A percentile compares a stretch with the other conserved stretches of the same genome.
phyloP scores from a whole-genome alignment of 2,113 vertebrate genomes.

The Leptobrachium ailaonicum region DNA sequence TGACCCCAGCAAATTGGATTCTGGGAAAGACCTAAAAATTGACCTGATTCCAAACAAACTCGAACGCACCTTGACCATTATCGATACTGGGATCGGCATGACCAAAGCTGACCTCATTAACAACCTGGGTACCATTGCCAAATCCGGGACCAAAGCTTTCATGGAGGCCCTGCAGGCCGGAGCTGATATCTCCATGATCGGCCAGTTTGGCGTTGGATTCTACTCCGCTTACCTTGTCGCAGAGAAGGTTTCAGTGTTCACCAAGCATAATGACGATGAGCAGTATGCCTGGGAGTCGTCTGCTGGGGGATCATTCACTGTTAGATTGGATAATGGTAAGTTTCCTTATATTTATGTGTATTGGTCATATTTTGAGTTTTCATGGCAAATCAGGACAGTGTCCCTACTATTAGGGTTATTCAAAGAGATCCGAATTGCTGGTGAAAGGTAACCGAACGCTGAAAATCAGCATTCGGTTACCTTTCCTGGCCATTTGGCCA shows the following conservation, averaged over 20 bases:
- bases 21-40: conserved; percentile 81
- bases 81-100: conserved; percentile 81
- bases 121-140: conserved; percentile 80
- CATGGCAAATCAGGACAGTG: too few relatives aligned
- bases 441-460: too few relatives aligned
- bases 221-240: conserved; percentile 79
- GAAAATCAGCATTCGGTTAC: too few relatives aligned
- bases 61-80: conserved; percentile 73
- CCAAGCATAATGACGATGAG: conserved; percentile 80
- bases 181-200: conserved; percentile 81
- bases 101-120: conserved; percentile 83
- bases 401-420: too few relatives aligned
- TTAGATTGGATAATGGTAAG: conserved; percentile 73
- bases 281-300: conserved; percentile 83
- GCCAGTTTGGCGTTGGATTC: conserved; percentile 79
- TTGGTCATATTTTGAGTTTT: too few relatives aligned
- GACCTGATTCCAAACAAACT: conserved; percentile 77
- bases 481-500: too few relatives aligned
- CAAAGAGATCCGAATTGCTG: too few relatives aligned
- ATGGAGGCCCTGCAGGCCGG: conserved; percentile 82
- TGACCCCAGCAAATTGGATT: conserved; percentile 80
- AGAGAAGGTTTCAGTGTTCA: conserved; percentile 79
- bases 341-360: accelerated
- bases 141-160: conserved; percentile 81
- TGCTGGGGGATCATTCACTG: conserved; percentile 80